These are phyloP conservation scores for Caenorhabditis brenneri DNA, from an alignment of 1,140 invertebrate species.

Conservation along the genomic window DNA sequence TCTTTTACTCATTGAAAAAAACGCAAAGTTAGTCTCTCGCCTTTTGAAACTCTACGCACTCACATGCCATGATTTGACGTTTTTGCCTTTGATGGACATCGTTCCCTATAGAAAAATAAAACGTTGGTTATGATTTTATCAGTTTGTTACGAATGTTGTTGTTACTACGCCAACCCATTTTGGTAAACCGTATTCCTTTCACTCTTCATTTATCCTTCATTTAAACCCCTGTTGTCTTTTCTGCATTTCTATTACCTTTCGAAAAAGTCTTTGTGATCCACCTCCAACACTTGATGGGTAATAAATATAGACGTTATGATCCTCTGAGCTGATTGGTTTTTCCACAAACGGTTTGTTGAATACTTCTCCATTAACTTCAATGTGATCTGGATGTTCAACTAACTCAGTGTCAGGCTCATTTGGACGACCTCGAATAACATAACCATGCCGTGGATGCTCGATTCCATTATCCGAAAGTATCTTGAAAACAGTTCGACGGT, in stretches of 20 bases:
- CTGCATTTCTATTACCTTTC: constrained; percentile 78
- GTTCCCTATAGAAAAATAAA: constrained; percentile 47
- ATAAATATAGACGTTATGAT: constrained; percentile 99
- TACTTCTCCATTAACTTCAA: constrained; percentile 93
- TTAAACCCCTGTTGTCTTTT: not conserved
- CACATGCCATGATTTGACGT: constrained; percentile 52
- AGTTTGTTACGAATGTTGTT: not conserved
- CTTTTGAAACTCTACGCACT: constrained; percentile 20
- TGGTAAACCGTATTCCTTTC: not conserved
- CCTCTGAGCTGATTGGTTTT: constrained; percentile 95
- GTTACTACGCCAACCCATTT: constrained; percentile 1
- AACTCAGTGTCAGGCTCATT: constrained; percentile 84
- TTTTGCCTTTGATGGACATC: constrained; percentile 53
- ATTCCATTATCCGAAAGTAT: constrained; percentile 92
- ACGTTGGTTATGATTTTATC: not conserved
- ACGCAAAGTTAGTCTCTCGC: not conserved
- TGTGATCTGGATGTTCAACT: constrained; percentile 95
- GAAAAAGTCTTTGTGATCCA: constrained; percentile 92
- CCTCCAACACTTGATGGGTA: constrained; percentile 96
- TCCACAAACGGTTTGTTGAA: constrained; percentile 99
- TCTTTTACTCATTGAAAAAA: not conserved
- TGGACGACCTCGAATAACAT: constrained; percentile 89
- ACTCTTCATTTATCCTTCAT: not conserved
- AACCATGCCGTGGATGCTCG: constrained; percentile 94
- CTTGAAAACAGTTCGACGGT: constrained; percentile 87